Percentiles rank a stretch among this genome's conserved stretches.
Conservation (phyloP, 2,797 vertebrate species). For the Heterohyrax brucei region DNA sequence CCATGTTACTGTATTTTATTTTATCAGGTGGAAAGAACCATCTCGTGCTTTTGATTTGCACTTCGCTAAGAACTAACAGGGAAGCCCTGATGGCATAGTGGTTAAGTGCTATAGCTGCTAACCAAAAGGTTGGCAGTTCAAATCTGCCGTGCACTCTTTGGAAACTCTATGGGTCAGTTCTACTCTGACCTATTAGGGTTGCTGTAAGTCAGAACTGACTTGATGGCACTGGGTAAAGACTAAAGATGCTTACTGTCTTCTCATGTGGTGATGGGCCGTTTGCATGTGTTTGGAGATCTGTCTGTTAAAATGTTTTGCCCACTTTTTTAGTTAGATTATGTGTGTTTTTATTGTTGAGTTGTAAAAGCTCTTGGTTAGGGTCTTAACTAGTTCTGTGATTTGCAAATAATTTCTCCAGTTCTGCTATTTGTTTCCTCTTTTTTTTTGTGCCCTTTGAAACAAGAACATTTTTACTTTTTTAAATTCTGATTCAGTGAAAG, state of each 20-base stretch:
- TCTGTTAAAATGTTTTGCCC: neutral
- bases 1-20: too few species aligned
- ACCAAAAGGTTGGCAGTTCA: too few species aligned
- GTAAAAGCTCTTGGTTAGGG: neutral
- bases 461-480: neutral
- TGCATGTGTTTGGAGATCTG: neutral
- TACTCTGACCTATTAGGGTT: too few species aligned
- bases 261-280: neutral
- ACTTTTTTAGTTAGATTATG: neutral
- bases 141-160: too few species aligned
- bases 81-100: too few species aligned
- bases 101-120: too few species aligned
- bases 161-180: too few species aligned
- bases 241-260: neutral
- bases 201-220: too few species aligned
- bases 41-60: neutral
- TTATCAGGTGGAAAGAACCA: neutral
- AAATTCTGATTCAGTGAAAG: too few species aligned
- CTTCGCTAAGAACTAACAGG: neutral
- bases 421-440: neutral
- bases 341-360: too few species aligned
- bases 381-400: neutral
- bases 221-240: too few species aligned
- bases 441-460: neutral
- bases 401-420: neutral